Evolutionary conservation across 2,113 vertebrate genomes (phyloP).

Genomic region (Hucho hucho): DNA sequence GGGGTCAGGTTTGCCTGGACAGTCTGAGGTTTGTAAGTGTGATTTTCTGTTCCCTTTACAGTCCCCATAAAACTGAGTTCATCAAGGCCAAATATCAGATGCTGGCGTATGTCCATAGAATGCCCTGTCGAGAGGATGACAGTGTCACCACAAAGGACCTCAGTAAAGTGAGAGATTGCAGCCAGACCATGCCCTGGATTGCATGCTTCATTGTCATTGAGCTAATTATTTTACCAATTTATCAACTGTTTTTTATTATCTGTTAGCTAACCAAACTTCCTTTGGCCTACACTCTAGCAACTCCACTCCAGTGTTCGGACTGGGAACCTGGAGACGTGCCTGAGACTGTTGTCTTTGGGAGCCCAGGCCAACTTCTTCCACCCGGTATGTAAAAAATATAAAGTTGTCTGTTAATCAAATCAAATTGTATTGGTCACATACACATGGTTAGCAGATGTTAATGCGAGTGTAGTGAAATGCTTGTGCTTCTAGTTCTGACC

Average conservation of each 20-base stretch:
- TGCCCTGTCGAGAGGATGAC: slow-evolving; percentile 96
- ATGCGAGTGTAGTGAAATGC: too few species aligned
- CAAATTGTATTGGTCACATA: too few species aligned
- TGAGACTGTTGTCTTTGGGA: slow-evolving; percentile 89
- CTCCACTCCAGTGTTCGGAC: slow-evolving; percentile 97
- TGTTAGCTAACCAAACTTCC: neutral
- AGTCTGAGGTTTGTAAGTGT: slow-evolving; percentile 1
- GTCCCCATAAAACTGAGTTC: slow-evolving; percentile 97
- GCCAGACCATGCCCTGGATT: neutral
- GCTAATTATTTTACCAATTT: neutral
- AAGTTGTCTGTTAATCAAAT: too few species aligned
- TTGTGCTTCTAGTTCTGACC: too few species aligned
- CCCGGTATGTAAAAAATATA: slow-evolving; percentile 76
- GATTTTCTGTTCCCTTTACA: slow-evolving; percentile 53
- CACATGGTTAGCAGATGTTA: too few species aligned
- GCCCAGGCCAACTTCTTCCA: slow-evolving; percentile 98
- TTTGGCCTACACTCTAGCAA: slow-evolving; percentile 80
- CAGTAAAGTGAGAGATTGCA: slow-evolving; percentile 83
- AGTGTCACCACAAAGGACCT: slow-evolving; percentile 96
- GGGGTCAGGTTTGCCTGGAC: neutral
- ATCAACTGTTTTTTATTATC: too few species aligned
- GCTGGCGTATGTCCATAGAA: slow-evolving; percentile 92
- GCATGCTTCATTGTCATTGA: neutral
- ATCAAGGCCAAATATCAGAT: slow-evolving; percentile 98
- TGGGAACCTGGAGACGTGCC: slow-evolving; percentile 94